phyloP scores from a whole-genome alignment of 92 coral and sea anemone species.

The Diadumene lineata region DNA sequence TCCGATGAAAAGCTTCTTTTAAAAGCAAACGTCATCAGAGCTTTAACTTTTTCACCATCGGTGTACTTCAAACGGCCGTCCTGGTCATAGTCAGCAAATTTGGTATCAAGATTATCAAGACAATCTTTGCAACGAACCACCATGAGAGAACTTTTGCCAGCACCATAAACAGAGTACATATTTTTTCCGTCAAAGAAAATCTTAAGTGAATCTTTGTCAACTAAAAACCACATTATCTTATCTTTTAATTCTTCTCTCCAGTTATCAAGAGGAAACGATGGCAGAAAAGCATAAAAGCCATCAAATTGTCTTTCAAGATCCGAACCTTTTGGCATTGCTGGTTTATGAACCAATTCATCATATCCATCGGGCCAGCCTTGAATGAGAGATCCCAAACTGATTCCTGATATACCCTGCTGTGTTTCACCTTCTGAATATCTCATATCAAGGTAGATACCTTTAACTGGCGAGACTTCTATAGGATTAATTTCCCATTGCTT shows the following conservation, averaged over 20 bases:
- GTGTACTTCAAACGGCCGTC: constrained; percentile 14
- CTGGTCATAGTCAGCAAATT: background rate
- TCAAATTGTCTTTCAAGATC: background rate
- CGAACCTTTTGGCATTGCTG: constrained; percentile 11
- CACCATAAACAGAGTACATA: no score
- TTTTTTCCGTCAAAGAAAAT: no score
- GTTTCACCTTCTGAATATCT: background rate
- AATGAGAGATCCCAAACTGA: constrained; percentile 20
- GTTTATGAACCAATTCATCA: constrained; percentile 9
- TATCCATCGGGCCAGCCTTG: constrained; percentile 32
- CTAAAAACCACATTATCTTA: no score
- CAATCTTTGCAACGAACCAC: constrained; percentile 16
- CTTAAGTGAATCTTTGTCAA: no score
- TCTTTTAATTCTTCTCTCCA: no score
- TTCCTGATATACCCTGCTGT: no score
- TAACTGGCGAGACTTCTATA: background rate
- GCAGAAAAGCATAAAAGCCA: background rate
- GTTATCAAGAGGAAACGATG: no score
- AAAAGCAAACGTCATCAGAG: constrained; percentile 28
- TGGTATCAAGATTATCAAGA: background rate
- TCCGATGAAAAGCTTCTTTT: constrained; percentile 12
- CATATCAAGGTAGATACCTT: constrained; percentile 26
- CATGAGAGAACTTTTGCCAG: no score
- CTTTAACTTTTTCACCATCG: background rate
- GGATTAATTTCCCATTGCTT: background rate